Base-by-base conservation (phyloP, 2,113 vertebrate species). In the Eubucco bourcierii region DNA sequence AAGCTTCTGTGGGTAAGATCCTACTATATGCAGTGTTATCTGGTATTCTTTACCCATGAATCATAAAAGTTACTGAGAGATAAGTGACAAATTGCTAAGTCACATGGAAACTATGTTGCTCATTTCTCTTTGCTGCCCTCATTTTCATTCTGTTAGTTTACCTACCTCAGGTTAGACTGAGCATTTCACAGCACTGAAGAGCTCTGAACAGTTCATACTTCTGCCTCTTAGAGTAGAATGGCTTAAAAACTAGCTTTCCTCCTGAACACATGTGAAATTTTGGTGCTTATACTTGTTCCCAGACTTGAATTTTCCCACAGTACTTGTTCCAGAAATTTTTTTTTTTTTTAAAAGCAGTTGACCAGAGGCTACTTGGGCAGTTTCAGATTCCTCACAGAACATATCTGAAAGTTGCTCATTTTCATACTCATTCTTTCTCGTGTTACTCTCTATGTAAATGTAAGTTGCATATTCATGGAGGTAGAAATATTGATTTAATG, bases 51-150 rank as follows among this genome's bases (percentile, higher is more conserved):
- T 82, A 87, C 31, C 47, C 50, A 80, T 88, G 92, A 87, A 73
- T 79, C 78, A 79, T 77, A 85, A 84, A 87, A 84, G 20, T 4
- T 81, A 84, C 46, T 83, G 89, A 87, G 65, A 85, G 5, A 71
- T 33, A 91, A 84, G 60, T 85, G 89, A 80, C 56, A 91, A 83
- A 83, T 82, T 94, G 60, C 41, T 83, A 75, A 90, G 67, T 87
- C 67, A 68, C 72, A 37, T 71, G 61, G 65, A 89, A 93, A 66
- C 63, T 37, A 9, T 37, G 80, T 74, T 89, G 37, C 41, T 84
- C 28, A 33, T 92, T 90, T 90, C 55, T 92, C 47, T 82, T 90
- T 68, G 82, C 58, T 92, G 53, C 87, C 68, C 72, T 94, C 39
- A 64, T 93, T 94, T 92, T 80, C 68, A 58, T 20, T 94, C 53